These are phyloP conservation scores for Oplegnathus fasciatus DNA, from an alignment of 2,113 vertebrate genomes.

Conservation along the genomic window DNA sequence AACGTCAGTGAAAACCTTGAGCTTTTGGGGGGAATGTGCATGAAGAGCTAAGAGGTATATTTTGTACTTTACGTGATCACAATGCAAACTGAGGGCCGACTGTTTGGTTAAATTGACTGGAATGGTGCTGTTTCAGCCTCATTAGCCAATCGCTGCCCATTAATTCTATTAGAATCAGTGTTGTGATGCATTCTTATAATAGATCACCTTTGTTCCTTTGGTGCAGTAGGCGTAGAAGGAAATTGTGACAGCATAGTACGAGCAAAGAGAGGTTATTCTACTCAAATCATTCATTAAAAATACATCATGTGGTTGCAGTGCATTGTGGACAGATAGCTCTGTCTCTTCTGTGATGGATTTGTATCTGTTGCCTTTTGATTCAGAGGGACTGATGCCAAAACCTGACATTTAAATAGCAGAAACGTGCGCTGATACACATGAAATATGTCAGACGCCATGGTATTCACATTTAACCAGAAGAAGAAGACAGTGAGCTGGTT, in stretches of 20 bases:
- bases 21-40: too few species aligned
- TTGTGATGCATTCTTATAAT: slow-evolving; percentile 21
- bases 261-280: not conserved
- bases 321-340: not conserved
- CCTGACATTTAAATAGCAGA: not conserved
- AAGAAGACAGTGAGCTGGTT: not conserved
- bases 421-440: not conserved
- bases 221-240: not conserved
- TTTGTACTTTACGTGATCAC: slow-evolving; percentile 34
- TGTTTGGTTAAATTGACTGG: slow-evolving; percentile 62
- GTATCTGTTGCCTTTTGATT: not conserved
- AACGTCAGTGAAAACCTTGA: slow-evolving; percentile 8
- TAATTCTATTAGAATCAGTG: slow-evolving; percentile 46
- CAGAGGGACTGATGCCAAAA: not conserved
- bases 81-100: slow-evolving; percentile 1
- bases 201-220: not conserved
- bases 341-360: not conserved
- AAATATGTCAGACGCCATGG: not conserved
- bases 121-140: slow-evolving; percentile 69
- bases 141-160: slow-evolving; percentile 58
- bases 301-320: not conserved
- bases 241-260: not conserved
- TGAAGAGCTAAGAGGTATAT: not conserved
- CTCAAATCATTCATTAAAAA: slow-evolving; percentile 1
- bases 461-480: too few species aligned